Evolutionary conservation across 1,140 invertebrate genomes (phyloP).

Genomic region (Acromyrmex heyeri): DNA sequence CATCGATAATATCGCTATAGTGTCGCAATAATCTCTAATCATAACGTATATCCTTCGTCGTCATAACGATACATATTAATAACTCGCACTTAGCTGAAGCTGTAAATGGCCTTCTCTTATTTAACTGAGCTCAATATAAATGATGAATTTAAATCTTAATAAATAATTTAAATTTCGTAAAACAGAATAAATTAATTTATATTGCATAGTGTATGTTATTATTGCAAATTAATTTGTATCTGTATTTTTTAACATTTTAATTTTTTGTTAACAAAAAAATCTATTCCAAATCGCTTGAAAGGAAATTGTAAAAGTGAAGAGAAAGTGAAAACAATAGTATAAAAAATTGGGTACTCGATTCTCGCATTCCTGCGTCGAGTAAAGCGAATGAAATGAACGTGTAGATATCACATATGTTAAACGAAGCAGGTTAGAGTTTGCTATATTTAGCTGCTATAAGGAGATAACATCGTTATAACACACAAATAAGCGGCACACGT

Average conservation of each 20-base stretch:
- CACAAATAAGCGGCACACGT: constrained; percentile 45
- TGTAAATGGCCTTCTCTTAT: not conserved
- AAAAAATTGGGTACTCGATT: not conserved
- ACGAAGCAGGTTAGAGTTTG: constrained; percentile 64
- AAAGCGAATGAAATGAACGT: constrained; percentile 21
- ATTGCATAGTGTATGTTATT: not conserved
- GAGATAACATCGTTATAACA: constrained; percentile 67
- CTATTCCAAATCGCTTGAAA: not conserved
- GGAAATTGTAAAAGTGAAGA: not conserved
- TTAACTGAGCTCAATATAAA: not conserved
- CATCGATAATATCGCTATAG: not conserved
- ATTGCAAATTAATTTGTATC: not conserved
- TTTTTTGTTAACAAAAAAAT: not conserved
- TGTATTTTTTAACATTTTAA: not conserved
- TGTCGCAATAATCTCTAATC: constrained; percentile 3
- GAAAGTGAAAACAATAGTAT: not conserved
- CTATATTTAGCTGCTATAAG: constrained; percentile 77
- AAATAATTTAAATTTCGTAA: not conserved
- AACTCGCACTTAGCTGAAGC: not conserved
- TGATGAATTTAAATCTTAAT: too few species aligned
- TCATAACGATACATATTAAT: constrained; percentile 14
- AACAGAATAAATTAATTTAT: not conserved
- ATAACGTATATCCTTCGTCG: not conserved
- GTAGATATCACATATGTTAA: constrained; percentile 59
- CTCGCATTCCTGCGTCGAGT: constrained; percentile 16